phyloP scores from a whole-genome alignment of 2,113 vertebrate species.

The Illadopsis cleaveri region DNA sequence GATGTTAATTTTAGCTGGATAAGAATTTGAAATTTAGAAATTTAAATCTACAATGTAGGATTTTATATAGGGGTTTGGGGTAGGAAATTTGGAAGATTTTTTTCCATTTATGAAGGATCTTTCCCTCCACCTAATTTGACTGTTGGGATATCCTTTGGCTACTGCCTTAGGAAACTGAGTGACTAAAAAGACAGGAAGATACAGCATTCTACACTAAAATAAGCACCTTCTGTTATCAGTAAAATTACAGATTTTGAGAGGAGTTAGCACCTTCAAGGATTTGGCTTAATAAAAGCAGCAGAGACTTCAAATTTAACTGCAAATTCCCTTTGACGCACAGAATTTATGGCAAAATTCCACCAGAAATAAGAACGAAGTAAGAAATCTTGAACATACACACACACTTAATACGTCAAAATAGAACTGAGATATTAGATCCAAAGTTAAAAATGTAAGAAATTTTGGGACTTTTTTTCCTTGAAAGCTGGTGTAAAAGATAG shows the following conservation, averaged over 20 bases:
- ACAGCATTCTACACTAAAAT: not conserved
- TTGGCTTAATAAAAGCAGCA: not conserved
- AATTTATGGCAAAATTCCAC: slow-evolving; percentile 5
- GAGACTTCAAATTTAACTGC: not conserved
- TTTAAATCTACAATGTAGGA: not conserved
- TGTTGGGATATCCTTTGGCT: not conserved
- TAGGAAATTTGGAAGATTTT: not conserved
- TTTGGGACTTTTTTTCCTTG: not conserved
- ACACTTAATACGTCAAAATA: not conserved
- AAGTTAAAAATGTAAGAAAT: not conserved
- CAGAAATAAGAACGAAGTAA: not conserved
- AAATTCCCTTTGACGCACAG: not conserved
- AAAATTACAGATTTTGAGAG: not conserved
- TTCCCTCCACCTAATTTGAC: not conserved
- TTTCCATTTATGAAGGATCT: not conserved
- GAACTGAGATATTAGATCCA: not conserved
- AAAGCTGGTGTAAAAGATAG: not conserved
- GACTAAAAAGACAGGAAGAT: not conserved
- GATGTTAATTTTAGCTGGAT: not conserved
- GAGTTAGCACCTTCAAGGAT: not conserved
- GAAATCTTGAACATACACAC: not conserved
- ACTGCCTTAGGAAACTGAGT: not conserved
- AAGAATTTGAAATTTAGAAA: not conserved
- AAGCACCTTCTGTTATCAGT: not conserved
- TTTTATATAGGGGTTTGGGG: not conserved